A percentile compares a stretch with the other conserved stretches of the same genome.
Evolutionary conservation across 2,113 vertebrate species (phyloP).

Genomic region (Paralichthys olivaceus): DNA sequence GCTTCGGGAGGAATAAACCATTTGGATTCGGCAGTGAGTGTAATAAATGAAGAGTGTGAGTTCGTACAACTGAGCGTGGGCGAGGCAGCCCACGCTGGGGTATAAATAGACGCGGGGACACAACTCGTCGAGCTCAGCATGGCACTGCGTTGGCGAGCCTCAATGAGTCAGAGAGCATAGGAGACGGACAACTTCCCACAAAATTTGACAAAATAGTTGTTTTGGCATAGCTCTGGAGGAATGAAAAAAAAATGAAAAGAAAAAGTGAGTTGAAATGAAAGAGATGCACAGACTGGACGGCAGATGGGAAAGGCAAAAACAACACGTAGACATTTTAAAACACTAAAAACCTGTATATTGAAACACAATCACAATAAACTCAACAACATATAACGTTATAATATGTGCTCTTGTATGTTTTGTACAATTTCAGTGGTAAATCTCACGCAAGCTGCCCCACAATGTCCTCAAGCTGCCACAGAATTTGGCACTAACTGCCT

Average conservation of each 20-base stretch:
- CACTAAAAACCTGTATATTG: no score
- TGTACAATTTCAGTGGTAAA: background rate
- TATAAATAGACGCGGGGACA: slow-evolving; percentile 73
- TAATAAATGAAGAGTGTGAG: slow-evolving; percentile 33
- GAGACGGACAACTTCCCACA: slow-evolving; percentile 38
- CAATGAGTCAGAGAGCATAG: slow-evolving; percentile 54
- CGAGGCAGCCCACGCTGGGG: slow-evolving; percentile 48
- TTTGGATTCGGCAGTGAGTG: slow-evolving; percentile 9
- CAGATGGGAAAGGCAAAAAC: background rate
- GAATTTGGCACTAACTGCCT: slow-evolving; percentile 21
- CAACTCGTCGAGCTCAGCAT: slow-evolving; percentile 37
- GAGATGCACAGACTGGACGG: background rate
- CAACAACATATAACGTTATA: background rate
- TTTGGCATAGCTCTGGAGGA: background rate
- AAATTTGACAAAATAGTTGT: background rate
- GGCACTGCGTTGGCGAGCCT: slow-evolving; percentile 42
- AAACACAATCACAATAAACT: background rate
- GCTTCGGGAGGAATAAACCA: background rate
- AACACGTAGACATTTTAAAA: background rate
- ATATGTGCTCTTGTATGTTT: background rate
- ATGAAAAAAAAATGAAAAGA: no score
- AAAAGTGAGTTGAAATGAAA: background rate
- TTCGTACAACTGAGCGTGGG: slow-evolving; percentile 60
- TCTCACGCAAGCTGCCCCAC: background rate
- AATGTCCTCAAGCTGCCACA: slow-evolving; percentile 11